A percentile compares a stretch with the other conserved stretches of the same genome.
phyloP scores from a whole-genome alignment of 2,888 invertebrate genomes.

The Cremastobaeus sp. region DNA sequence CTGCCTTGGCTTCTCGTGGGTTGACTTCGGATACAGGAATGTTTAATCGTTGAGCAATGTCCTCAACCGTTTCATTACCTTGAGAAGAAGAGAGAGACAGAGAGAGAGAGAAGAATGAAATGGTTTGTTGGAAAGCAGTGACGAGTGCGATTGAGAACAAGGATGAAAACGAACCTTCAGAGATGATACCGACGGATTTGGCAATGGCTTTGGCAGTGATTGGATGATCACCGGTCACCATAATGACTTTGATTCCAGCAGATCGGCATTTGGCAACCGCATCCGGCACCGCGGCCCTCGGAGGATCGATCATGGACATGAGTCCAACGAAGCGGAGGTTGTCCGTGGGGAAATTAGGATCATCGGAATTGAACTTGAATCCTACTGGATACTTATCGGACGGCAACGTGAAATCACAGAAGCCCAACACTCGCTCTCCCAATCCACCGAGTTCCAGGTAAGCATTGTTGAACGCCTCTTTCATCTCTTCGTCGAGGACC shows the following conservation, averaged over 20 bases:
- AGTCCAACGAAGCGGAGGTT: constrained; percentile 96
- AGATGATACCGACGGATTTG: constrained; percentile 95
- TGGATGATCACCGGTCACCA: constrained; percentile 97
- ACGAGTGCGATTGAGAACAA: too few species aligned
- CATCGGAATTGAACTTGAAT: constrained; percentile 94
- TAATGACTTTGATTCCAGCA: constrained; percentile 97
- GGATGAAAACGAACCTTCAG: constrained; percentile 82
- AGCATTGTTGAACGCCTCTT: constrained; percentile 96
- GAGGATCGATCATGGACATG: constrained; percentile 99
- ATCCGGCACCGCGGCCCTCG: constrained; percentile 97
- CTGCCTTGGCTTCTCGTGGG: constrained; percentile 94
- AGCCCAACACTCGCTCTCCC: constrained; percentile 91
- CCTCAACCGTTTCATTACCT: constrained; percentile 93
- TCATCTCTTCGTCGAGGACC: constrained; percentile 94
- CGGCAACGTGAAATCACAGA: constrained; percentile 95
- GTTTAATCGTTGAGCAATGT: constrained; percentile 94
- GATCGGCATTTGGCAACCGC: constrained; percentile 98
- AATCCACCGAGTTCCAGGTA: constrained; percentile 93
- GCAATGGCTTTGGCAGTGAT: constrained; percentile 97
- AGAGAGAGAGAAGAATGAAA: too few species aligned
- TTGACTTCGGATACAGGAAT: constrained; percentile 94
- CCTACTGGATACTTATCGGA: constrained; percentile 94
- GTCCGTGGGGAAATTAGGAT: constrained; percentile 93
- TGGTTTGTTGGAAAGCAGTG: too few species aligned
- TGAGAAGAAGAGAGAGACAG: too few species aligned